These are phyloP conservation scores for Oostethus manadensis DNA, from an alignment of 2,113 vertebrate species.

Conservation along the genomic window DNA sequence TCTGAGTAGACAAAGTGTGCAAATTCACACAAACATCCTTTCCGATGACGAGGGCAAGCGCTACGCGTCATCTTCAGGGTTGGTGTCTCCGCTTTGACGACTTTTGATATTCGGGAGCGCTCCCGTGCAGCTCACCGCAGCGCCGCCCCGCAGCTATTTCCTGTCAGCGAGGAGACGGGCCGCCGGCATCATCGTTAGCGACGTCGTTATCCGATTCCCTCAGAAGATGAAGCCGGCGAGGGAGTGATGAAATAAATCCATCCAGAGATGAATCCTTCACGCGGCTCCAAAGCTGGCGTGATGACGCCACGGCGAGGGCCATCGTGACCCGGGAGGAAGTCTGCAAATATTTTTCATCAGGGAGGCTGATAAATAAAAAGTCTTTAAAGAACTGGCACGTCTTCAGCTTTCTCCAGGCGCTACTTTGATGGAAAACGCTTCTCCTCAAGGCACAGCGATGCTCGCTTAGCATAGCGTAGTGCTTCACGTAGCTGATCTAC, in stretches of 20 bases:
- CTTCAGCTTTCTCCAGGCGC: background rate
- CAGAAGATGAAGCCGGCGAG: constrained; percentile 4
- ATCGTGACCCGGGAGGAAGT: constrained; percentile 25
- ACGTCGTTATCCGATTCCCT: constrained; percentile 26
- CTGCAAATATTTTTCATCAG: constrained; percentile 39
- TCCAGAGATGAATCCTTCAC: constrained; percentile 30
- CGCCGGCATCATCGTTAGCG: background rate
- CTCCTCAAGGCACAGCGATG: background rate
- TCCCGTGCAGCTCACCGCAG: background rate
- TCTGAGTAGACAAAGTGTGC: too few relatives aligned
- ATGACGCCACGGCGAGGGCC: constrained; percentile 40
- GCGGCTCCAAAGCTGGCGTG: constrained; percentile 30
- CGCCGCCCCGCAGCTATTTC: constrained; percentile 7
- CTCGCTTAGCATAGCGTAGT: background rate
- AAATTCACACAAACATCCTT: too few relatives aligned
- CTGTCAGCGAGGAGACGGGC: constrained; percentile 2
- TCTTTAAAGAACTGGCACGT: background rate
- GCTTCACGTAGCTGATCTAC: too few relatives aligned
- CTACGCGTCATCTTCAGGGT: too few relatives aligned
- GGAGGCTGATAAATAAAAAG: background rate
- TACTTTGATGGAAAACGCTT: background rate
- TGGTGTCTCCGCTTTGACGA: too few relatives aligned
- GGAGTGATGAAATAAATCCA: constrained; percentile 6
- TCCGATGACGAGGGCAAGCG: too few relatives aligned
- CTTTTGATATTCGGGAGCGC: background rate